Base-by-base conservation (phyloP, 2,113 vertebrate genomes). In the Onychorhynchus coronatus region DNA sequence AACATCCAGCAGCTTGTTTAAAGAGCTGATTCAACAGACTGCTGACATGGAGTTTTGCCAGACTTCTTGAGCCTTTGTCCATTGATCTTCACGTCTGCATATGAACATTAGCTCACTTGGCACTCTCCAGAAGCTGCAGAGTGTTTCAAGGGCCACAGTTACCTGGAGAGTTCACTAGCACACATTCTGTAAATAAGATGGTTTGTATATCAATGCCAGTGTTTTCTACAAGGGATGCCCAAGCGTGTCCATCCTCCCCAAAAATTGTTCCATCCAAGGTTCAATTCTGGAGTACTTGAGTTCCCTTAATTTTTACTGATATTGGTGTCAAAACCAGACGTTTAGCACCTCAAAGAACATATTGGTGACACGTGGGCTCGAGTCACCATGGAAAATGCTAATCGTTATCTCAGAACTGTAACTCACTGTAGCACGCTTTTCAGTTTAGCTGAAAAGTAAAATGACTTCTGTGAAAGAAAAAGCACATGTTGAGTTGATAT, bases 1-100 rank as follows among this genome's bases (percentile, higher is more conserved):
- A 12, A 63, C 79, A 55, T 74, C 63, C 73, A 84, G 47, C 30
- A 90, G 85, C 63, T 83, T 83, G 55, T 85, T 93, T 73, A 44
- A 74, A 88, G 75, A 94, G 50, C 67, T 79, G 59, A 77, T 76
- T 86, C 68, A 74, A 80, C 72, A 88, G 50, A 16, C 47, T 47
- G 44, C 59, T 71, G 78, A 53, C 35, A 28, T 12, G 35, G 5
- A 10, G 35, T 75, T 91, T 83, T 58, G 46, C 55, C 70, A 21
- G 56, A n/a, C n/a, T 65, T 65, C 71, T 95, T 73, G 63, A 83
- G 71, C 50, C 28, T 82, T 68, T 68, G 42, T 31, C 71, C 67
- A 5, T 2, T 63, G 74, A 74, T 77, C 42, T 15, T 71, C 30
- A 33, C 0, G 0, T 67, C 75, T 44, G 28, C 79, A 41, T 27